Base-by-base conservation (phyloP, 2,797 vertebrate genomes). In the Aythya fuligula region DNA sequence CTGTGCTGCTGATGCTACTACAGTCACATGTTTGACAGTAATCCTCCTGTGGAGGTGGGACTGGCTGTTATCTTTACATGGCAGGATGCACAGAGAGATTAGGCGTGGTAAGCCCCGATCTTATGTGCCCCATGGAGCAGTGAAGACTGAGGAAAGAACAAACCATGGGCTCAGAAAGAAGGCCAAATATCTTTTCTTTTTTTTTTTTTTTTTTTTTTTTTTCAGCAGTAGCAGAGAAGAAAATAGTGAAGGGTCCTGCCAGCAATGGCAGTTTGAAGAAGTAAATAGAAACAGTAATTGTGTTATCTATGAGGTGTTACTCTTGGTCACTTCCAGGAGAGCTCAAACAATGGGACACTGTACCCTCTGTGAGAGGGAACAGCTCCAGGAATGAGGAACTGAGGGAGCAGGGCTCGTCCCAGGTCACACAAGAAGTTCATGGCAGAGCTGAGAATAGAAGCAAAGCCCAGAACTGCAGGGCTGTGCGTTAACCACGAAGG, bases 381-480 rank as follows among this genome's bases (percentile, higher is more conserved):
- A 85, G 69, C 66, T 49, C 76, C 71, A 90, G 82, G 14, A 77
- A 73, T 9, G 67, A 90, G 87, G 93, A 93, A 88, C 34, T 0
- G 0, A 22, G 15, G 32, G 72, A 24, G 6, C 7, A 2, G 61
- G 11, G 14, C 88, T 69, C 3, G 32, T 6, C 66, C 56, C 70
- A 61, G 20, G 43, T 19, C 91, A 79, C 57, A 69, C 32, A 27
- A 62, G 36, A n/a, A 38, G 45, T 17, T 34, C 1, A 11, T 53
- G 94, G 56, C 87, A 77, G 32, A 88, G 73, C 84, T 92, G 75
- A 76, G 89, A 84, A 83, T 5, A 88, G 94, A 81, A 84, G 36
- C 43, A 17, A 67, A 69, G 47, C 19, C 74, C 74, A 69, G 71
- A 65, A 66, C 30, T 36, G 15, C 30, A 12, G 8, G 41, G 38